Percentiles rank a stretch among this genome's conserved stretches.
Evolutionary conservation across 2,113 vertebrate species (phyloP).

Genomic region (Athene noctua): DNA sequence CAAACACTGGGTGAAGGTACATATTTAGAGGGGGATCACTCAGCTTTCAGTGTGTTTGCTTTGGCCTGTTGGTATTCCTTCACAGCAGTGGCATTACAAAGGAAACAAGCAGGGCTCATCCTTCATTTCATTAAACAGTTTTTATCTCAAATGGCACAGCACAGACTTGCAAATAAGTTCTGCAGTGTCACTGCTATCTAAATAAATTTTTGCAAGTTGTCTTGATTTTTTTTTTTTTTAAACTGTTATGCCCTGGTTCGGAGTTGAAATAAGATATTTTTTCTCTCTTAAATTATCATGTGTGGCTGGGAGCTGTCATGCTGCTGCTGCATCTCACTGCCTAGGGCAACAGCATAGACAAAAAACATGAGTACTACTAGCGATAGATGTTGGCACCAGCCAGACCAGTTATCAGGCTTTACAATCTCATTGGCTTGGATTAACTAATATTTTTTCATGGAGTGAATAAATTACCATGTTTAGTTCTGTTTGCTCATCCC

Average conservation of each 20-base stretch:
- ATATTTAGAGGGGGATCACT: background rate
- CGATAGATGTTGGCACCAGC: slow-evolving; percentile 26
- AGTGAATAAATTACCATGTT: slow-evolving; percentile 50
- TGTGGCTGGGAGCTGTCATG: slow-evolving; percentile 45
- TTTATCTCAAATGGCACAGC: slow-evolving; percentile 23
- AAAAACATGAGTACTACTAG: slow-evolving; percentile 30
- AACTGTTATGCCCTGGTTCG: background rate
- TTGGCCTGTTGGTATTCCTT: background rate
- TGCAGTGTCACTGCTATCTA: slow-evolving; percentile 28
- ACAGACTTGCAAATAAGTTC: slow-evolving; percentile 53
- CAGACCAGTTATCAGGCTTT: slow-evolving; percentile 36
- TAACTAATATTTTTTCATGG: slow-evolving; percentile 51
- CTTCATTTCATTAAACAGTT: background rate
- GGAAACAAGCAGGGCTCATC: background rate
- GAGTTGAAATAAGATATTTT: slow-evolving; percentile 30
- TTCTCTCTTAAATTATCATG: slow-evolving; percentile 10
- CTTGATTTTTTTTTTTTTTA: background rate
- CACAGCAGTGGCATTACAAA: background rate
- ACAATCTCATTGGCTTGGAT: slow-evolving; percentile 31
- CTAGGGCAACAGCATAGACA: slow-evolving; percentile 46
- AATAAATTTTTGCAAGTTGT: slow-evolving; percentile 45
- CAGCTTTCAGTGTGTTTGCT: background rate
- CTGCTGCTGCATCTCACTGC: slow-evolving; percentile 49
- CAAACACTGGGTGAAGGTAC: background rate
- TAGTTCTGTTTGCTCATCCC: slow-evolving; percentile 21